Base-by-base conservation (phyloP, 1,140 invertebrate species). In the Lamellibrachia luymesi region DNA sequence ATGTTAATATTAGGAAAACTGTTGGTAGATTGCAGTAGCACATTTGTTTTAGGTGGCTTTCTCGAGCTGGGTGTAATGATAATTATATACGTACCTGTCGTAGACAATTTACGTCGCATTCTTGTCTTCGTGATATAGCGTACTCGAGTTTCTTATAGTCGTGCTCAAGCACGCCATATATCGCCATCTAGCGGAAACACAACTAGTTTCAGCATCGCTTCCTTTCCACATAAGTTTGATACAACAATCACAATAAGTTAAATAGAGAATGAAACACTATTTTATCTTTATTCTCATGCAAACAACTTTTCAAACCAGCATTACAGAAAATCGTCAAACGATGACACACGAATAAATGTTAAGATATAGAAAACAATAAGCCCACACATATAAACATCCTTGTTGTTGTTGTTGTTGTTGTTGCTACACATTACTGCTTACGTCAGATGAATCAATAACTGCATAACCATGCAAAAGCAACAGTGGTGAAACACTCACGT, bases 401-500 rank as follows among this genome's bases (percentile, higher is more conserved):
- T 38, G 38, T 38, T 38, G 38, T 38, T 38, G 38, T 38, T 38
- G 38, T 38, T 38, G 38, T 38, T 38, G 38, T 38, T 38, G 38
- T 38, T 38, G 38, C 38, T 80, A 2, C 13, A 80, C 25, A 80
- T 80, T 80, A 80, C 4, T 17, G 2, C 8, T 80, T 6, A 80
- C 13, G 1, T 80, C 17, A 1, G 25, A 22, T 80, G 64, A 80
- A 80, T 80, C 0, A 80, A 80, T 80, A 80, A 80, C 64, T 80
- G 64, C 2, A 2, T 80, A 38, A 80, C 25, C 64, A 22, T 80
- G 64, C 8, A 80, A 80, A 80, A 22, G 17, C 52, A 80, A 80
- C 52, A 56, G 52, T 56, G 52, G 0, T 56, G 52, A 56, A 56
- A 13, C 25, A 91, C 94, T 94, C 94, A 95, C 95, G 90, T 94